phyloP scores from a whole-genome alignment of 2,888 invertebrate genomes.

The Chaitophorus viminalis region DNA sequence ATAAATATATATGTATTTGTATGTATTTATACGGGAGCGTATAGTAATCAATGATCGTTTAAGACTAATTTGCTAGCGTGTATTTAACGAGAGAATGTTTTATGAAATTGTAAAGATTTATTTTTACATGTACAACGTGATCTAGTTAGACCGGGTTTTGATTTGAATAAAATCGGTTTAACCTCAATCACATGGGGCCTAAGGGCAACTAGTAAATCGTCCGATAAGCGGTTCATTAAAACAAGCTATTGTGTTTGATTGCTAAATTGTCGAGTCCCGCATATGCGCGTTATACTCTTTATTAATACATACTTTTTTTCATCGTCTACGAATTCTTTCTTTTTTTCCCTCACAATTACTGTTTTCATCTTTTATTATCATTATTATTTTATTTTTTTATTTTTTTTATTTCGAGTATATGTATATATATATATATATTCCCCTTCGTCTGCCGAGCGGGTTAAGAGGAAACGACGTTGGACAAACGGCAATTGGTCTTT shows the following conservation, averaged over 20 bases:
- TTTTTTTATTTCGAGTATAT: conserved; percentile 36
- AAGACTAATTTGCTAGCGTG: neutral
- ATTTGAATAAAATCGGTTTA: conserved; percentile 61
- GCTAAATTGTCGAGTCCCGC: conserved; percentile 62
- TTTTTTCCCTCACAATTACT: conserved; percentile 60
- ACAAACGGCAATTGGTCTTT: conserved; percentile 61
- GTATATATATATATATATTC: neutral
- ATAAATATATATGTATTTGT: too few species aligned
- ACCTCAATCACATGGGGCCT: conserved; percentile 55
- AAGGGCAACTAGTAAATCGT: conserved; percentile 56
- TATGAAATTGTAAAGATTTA: conserved; percentile 29
- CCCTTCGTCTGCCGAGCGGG: conserved; percentile 50
- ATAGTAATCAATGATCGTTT: conserved; percentile 40
- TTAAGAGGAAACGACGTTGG: conserved; percentile 60
- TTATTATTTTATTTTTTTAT: conserved; percentile 36
- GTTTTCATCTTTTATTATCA: conserved; percentile 61
- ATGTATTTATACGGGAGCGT: neutral
- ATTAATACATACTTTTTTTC: conserved; percentile 55
- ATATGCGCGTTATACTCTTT: conserved; percentile 59
- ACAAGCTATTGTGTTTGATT: conserved; percentile 57
- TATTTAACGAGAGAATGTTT: conserved; percentile 28
- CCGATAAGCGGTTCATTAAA: conserved; percentile 61
- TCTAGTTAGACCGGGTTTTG: conserved; percentile 54
- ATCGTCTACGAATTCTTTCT: conserved; percentile 59
- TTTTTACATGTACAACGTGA: conserved; percentile 2